phyloP scores from a whole-genome alignment of 2,797 vertebrate genomes.

The Semotilus atromaculatus region DNA sequence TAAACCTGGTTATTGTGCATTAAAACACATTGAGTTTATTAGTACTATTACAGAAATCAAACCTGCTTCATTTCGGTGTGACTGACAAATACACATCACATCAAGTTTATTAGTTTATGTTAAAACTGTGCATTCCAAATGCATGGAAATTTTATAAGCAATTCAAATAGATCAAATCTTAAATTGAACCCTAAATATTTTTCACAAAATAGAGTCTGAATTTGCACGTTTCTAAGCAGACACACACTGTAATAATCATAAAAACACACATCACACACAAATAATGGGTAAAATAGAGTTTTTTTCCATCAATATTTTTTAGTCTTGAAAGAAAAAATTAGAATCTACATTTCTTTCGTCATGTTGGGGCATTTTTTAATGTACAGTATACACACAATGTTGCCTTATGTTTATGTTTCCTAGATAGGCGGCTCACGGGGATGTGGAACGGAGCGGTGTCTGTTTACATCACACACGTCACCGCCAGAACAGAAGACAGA shows the following conservation, averaged over 20 bases:
- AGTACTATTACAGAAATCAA: neutral
- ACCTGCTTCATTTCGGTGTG: too few relatives aligned
- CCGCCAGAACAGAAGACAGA: constrained; percentile 67
- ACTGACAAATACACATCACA: too few relatives aligned
- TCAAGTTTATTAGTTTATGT: neutral
- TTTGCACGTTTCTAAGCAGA: neutral
- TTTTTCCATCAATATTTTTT: neutral
- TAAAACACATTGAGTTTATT: neutral
- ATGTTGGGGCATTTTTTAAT: too few relatives aligned
- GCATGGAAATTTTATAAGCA: neutral
- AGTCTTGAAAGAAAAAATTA: neutral
- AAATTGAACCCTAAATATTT: neutral
- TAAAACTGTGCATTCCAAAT: neutral
- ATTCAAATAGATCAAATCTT: neutral
- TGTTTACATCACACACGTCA: constrained; percentile 72
- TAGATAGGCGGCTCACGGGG: neutral
- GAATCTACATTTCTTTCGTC: too few relatives aligned
- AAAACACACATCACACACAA: neutral
- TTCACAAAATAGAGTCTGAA: neutral
- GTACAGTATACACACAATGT: too few relatives aligned
- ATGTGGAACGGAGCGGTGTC: constrained; percentile 46
- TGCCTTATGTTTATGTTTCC: too few relatives aligned
- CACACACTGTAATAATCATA: neutral
- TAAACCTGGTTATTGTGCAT: neutral
- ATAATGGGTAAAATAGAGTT: neutral